Conservation (phyloP, 1,140 invertebrate genomes). For the Sitophilus oryzae region DNA sequence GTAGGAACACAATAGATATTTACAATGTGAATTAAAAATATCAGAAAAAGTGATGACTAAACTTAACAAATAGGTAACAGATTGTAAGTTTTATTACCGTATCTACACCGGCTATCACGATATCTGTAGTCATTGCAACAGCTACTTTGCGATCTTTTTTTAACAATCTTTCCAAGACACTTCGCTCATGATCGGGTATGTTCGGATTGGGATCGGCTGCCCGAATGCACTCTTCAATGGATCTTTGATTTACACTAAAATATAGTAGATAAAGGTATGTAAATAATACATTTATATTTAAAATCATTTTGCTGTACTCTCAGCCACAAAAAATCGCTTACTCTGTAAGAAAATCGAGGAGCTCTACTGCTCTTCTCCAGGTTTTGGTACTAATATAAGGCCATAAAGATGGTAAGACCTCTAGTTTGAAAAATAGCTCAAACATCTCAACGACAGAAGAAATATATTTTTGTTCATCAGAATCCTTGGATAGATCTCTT, state of each 20-base stretch:
- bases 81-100: constrained; percentile 48
- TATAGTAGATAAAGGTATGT: neutral
- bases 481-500: too few relatives aligned
- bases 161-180: constrained; percentile 51
- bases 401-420: constrained; percentile 58
- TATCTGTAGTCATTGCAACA: constrained; percentile 62
- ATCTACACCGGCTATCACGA: constrained; percentile 71
- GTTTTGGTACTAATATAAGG: constrained; percentile 52
- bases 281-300: neutral
- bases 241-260: constrained; percentile 29
- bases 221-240: constrained; percentile 40
- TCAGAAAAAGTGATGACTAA: constrained; percentile 2
- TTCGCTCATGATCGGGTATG: constrained; percentile 38
- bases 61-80: neutral
- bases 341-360: constrained; percentile 26
- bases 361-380: constrained; percentile 33
- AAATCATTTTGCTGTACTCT: too few relatives aligned
- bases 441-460: constrained; percentile 48
- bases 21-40: too few relatives aligned
- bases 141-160: constrained; percentile 51
- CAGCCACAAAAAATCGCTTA: too few relatives aligned
- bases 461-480: constrained; percentile 20
- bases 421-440: constrained; percentile 50
- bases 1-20: too few relatives aligned
- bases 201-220: constrained; percentile 35